These are phyloP conservation scores for Bilobella aurantiaca DNA, from an alignment of 1,140 invertebrate species.

Conservation along the genomic window DNA sequence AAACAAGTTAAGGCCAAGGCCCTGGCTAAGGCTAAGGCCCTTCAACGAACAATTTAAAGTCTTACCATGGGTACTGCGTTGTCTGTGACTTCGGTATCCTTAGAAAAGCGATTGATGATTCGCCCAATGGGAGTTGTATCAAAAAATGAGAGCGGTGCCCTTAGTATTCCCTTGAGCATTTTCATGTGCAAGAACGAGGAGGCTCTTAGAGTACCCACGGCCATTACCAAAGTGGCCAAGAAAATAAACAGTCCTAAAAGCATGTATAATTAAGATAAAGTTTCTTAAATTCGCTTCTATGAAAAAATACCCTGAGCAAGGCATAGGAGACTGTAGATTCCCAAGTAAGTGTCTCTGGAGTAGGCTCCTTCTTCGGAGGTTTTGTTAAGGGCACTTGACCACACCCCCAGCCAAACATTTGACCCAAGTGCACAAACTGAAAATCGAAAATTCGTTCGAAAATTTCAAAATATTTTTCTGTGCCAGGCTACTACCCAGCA, in stretches of 20 bases:
- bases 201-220: neutral
- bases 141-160: constrained; percentile 6
- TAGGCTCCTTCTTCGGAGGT: constrained; percentile 18
- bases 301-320: constrained; percentile 64
- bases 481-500: no score
- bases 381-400: constrained; percentile 27
- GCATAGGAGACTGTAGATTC: constrained; percentile 75
- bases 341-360: constrained; percentile 66
- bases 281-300: neutral
- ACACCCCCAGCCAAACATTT: constrained; percentile 20
- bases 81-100: constrained; percentile 12
- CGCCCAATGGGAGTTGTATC: constrained; percentile 6
- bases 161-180: neutral
- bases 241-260: neutral
- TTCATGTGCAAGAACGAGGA: constrained; percentile 1
- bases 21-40: neutral
- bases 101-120: constrained; percentile 13
- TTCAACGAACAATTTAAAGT: neutral
- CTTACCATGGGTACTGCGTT: constrained; percentile 5
- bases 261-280: neutral
- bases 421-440: constrained; percentile 12
- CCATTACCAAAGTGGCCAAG: neutral
- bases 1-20: neutral
- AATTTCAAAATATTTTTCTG: neutral
- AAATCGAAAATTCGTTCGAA: neutral